Percentiles rank a stretch among this genome's conserved stretches.
Conservation (phyloP, 1,140 invertebrate species). For the Diploscapter pachys region DNA sequence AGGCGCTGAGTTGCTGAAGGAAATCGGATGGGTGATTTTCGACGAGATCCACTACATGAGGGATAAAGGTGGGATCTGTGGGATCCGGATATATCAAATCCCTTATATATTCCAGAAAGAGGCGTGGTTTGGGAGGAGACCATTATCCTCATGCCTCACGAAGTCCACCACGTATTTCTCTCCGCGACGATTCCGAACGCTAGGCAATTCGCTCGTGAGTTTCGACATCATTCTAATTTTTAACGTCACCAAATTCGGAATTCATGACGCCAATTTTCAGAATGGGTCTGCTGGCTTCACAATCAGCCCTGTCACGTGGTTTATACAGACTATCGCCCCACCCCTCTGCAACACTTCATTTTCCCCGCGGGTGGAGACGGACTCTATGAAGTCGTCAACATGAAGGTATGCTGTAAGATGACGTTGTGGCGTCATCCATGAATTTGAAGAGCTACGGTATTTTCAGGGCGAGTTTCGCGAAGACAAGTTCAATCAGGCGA, state of each 20-base stretch:
- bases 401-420: conserved; percentile 67
- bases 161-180: conserved; percentile 96
- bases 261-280: conserved; percentile 57
- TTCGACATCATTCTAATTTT: not conserved
- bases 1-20: conserved; percentile 91
- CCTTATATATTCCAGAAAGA: conserved; percentile 67
- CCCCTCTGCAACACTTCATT: conserved; percentile 94
- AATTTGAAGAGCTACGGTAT: not conserved
- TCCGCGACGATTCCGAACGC: conserved; percentile 99
- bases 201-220: conserved; percentile 74
- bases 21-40: conserved; percentile 99
- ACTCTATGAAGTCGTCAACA: conserved; percentile 92
- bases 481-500: conserved; percentile 93
- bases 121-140: conserved; percentile 99
- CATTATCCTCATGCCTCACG: conserved; percentile 91
- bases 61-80: conserved; percentile 69
- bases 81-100: not conserved
- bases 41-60: conserved; percentile 99
- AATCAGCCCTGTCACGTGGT: conserved; percentile 94
- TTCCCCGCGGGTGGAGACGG: conserved; percentile 89
- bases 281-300: conserved; percentile 96
- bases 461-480: conserved; percentile 82
- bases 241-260: too few relatives aligned
- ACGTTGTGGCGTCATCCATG: too few relatives aligned
- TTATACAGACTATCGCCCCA: conserved; percentile 95